Evolutionary conservation across 2,797 vertebrate species (phyloP), one percentile per base, ranked within the genome.

Genomic region (Protonibea diacanthus): DNA sequence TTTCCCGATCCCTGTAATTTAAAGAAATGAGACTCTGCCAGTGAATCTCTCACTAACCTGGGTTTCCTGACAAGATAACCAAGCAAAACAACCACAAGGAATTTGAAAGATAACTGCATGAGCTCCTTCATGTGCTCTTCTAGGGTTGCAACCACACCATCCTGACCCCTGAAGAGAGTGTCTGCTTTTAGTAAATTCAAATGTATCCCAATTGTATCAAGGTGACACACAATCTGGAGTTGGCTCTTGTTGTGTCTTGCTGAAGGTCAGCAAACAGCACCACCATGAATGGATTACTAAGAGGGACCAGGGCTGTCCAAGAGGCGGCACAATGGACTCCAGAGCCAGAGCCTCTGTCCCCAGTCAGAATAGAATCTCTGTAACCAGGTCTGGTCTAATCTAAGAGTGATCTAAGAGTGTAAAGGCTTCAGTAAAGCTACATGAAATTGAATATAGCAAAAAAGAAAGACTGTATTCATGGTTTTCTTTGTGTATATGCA

Each of bases 1-100:
- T 38, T 64, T 40, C 20, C 11, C 33, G 0, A 47, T 55, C 59
- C 60, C 44, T 90, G 49, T 83, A 23, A 78, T 83, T 80, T 74
- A 15, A 11, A 42, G 21, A 80, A 86, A 76, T 51, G 1, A 76
- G 18, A 71, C 48, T 18, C 27, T 49, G 20, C 55, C 4, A 15
- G n/a, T 65, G 2, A 52, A 70, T n/a, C 55, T 58, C 11, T 64
- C 17, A 58, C 1, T 48, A 23, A 6, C 8, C 7, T 38, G 18
- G 4, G 27, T 71, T 61, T 63, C 1, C 25, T 25, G 21, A 42
- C 44, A 65, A 78, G 47, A 85, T 73, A 67, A 73, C 5, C 33
- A n/a, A 20, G 21, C 23, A 56, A 17, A 64, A 6, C 9, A 57
- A 57, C 45, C 18, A 25, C 1, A 38, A 15, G 1, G 14, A 59